Conservation (phyloP, 1,140 invertebrate genomes). For the Helicoverpa zea region DNA sequence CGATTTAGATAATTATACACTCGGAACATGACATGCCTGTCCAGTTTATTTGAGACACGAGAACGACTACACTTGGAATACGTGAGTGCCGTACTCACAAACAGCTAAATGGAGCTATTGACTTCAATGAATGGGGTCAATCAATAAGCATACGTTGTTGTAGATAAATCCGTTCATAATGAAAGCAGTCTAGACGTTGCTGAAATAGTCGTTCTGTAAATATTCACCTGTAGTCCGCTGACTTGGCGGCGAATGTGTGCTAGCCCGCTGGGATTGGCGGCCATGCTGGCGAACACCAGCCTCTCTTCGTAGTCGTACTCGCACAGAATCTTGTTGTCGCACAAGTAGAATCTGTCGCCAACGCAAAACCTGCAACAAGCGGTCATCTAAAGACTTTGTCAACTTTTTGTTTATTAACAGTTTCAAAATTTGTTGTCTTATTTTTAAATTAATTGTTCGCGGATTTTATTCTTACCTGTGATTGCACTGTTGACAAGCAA, state of each 20-base stretch:
- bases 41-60: not conserved
- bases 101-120: constrained; percentile 35
- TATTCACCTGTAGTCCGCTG: constrained; percentile 91
- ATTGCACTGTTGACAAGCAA: constrained; percentile 98
- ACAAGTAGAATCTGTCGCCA: constrained; percentile 96
- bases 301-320: constrained; percentile 98
- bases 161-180: constrained; percentile 51
- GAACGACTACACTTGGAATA: constrained; percentile 21
- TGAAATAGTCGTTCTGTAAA: constrained; percentile 54
- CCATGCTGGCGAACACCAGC: constrained; percentile 95
- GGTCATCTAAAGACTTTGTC: constrained; percentile 5
- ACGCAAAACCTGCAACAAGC: constrained; percentile 94
- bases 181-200: constrained; percentile 51
- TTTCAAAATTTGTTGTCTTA: not conserved
- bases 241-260: constrained; percentile 96
- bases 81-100: not conserved
- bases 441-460: not conserved
- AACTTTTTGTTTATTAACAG: not conserved
- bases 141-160: constrained; percentile 41
- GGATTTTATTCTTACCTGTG: constrained; percentile 91
- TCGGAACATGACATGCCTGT: not conserved
- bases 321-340: constrained; percentile 97
- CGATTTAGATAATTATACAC: constrained; percentile 36
- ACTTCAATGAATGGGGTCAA: constrained; percentile 54
- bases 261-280: constrained; percentile 94